Evolutionary conservation across 2,113 vertebrate genomes (phyloP), one percentile per base, ranked within the genome.

Genomic region (Corydoras maculifer): DNA sequence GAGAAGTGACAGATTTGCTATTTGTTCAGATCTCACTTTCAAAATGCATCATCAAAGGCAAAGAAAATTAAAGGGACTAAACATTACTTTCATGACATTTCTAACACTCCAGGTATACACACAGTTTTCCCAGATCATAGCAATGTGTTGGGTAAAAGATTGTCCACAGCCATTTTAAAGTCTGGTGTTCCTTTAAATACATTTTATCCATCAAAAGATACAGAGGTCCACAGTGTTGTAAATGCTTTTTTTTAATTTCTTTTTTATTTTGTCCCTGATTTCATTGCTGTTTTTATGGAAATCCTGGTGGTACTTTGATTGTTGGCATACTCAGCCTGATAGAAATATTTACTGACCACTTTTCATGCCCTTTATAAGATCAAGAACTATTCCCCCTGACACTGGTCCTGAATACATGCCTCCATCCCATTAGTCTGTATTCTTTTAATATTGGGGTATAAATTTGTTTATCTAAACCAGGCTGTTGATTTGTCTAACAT

Each of bases 161-260:
- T 73, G 50, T 75, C 73, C 68, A 48, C 63, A 62, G 25, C 68
- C 70, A 14, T 50, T 65, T 62, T 61, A 75, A 75, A 75, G 67
- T 61, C 55, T 55, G 35, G 66, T 68, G 60, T 73, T 65, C 68
- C 75, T 48, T 71, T 69, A 62, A 43, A 75, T 58, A 68, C 63
- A 35, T 69, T 58, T 12, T 51, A 60, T 51, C 69, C 66, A 53
- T 15, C n/a, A 64, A 61, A 66, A 79, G 63, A 74, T 74, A 64
- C 57, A 73, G 60, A 79, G 79, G 66, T 77, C 78, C 79, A 81
- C 77, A 83, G 82, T 83, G 78, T 75, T 74, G 62, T 70, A 69
- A 62, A 43, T 51, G n/a, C 66, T 53, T 35, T 10, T 35, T 58
- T 73, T 72, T 55, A 68, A 31, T 55, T 72, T 51, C 18, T 9